Percentiles rank a stretch among this genome's conserved stretches.
Conservation (phyloP, 2,797 vertebrate genomes). For the Okamejei kenojei region DNA sequence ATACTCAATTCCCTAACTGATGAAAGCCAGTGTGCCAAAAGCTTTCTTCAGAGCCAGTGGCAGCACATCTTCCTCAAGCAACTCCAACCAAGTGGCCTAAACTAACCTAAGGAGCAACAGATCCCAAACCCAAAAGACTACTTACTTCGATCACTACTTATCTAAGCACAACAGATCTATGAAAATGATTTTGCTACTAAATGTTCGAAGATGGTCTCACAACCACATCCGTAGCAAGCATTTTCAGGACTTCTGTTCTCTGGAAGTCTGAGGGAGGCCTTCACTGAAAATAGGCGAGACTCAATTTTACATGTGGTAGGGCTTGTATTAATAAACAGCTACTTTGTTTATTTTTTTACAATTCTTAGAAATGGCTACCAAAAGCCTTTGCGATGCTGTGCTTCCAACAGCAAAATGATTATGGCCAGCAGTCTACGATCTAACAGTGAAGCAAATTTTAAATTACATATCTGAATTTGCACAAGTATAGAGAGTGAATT, state of each 20-base stretch:
- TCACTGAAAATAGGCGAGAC: background rate
- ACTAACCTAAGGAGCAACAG: background rate
- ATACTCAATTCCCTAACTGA: too few species aligned
- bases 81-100: conserved; percentile 10
- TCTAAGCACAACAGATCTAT: background rate
- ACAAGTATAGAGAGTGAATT: background rate
- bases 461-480: background rate
- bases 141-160: background rate
- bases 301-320: background rate
- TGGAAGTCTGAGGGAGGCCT: background rate
- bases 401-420: background rate
- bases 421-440: background rate
- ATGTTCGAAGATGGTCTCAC: background rate
- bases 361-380: background rate
- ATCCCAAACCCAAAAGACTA: background rate
- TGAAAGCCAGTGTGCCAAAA: too few species aligned
- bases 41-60: background rate
- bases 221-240: background rate
- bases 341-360: background rate
- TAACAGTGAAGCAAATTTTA: background rate
- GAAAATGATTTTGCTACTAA: background rate
- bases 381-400: background rate
- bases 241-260: background rate
- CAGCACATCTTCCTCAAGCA: background rate
- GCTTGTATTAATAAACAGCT: background rate